A percentile compares a stretch with the other conserved stretches of the same genome.
Evolutionary conservation across 2,888 invertebrate species (phyloP).

Genomic region (Trichacis sp.): DNA sequence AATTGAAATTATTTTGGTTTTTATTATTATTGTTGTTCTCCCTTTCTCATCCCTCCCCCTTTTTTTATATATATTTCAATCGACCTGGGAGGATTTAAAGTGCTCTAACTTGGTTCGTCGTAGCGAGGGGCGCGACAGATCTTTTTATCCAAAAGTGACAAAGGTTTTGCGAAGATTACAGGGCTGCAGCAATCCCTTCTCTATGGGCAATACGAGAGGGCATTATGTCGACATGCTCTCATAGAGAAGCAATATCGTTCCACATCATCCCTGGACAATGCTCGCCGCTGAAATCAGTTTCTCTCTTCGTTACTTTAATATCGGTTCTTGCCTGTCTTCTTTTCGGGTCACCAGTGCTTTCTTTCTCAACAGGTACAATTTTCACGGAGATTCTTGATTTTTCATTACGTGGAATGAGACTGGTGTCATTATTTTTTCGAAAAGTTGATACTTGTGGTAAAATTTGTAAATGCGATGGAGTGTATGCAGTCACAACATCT

Average conservation of each 20-base stretch:
- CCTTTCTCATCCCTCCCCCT: too few species aligned
- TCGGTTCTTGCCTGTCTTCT: constrained; percentile 21
- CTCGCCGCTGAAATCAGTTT: constrained; percentile 39
- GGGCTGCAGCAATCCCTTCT: constrained; percentile 59
- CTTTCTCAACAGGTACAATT: too few species aligned
- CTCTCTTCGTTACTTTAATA: constrained; percentile 44
- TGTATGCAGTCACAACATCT: too few species aligned
- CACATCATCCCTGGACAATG: constrained; percentile 62
- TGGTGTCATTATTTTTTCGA: too few species aligned
- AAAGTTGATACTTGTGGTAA: too few species aligned
- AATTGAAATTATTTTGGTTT: too few species aligned
- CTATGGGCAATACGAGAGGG: constrained; percentile 57
- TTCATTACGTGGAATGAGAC: too few species aligned
- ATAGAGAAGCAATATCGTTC: constrained; percentile 54
- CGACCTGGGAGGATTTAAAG: constrained; percentile 46
- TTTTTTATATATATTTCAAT: constrained; percentile 11
- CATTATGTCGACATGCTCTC: constrained; percentile 55
- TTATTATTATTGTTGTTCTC: too few species aligned
- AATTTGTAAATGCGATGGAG: too few species aligned
- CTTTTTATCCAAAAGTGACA: constrained; percentile 62
- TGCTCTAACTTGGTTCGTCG: constrained; percentile 35
- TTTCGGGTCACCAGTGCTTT: too few species aligned
- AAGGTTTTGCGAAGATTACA: constrained; percentile 66
- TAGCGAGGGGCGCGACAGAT: constrained; percentile 50
- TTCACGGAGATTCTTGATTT: too few species aligned